These are phyloP conservation scores for Eupeodes luniger DNA, from an alignment of 2,888 invertebrate species.

Conservation along the genomic window DNA sequence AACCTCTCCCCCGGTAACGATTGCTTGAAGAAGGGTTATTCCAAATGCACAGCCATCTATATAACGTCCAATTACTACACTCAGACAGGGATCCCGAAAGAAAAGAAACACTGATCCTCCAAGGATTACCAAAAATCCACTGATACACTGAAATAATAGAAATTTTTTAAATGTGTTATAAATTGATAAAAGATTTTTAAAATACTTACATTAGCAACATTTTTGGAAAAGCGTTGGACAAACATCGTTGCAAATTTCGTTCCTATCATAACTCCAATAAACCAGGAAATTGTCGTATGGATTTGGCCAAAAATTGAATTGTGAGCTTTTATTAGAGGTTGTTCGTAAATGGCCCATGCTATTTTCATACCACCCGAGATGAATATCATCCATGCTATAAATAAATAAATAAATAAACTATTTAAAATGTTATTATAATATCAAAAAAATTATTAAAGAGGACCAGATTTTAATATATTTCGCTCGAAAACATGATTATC, in stretches of 20 bases:
- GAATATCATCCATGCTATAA: conserved; percentile 77
- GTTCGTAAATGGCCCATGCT: conserved; percentile 78
- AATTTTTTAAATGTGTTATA: neutral
- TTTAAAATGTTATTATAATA: no score
- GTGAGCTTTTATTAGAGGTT: conserved; percentile 45
- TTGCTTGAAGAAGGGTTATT: conserved; percentile 80
- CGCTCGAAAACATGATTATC: no score
- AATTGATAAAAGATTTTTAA: neutral
- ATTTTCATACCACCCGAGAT: conserved; percentile 80
- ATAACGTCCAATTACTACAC: conserved; percentile 79
- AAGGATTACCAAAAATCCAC: conserved; percentile 80
- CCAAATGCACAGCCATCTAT: conserved; percentile 82
- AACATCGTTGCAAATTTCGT: conserved; percentile 79
- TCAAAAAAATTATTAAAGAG: neutral
- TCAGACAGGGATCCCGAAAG: conserved; percentile 77
- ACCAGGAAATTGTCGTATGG: conserved; percentile 81
- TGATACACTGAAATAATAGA: conserved; percentile 78
- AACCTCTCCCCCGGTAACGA: conserved; percentile 81
- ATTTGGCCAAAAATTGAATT: conserved; percentile 73
- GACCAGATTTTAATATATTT: no score
- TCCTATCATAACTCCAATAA: conserved; percentile 80
- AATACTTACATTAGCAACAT: conserved; percentile 81
- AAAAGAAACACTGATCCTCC: conserved; percentile 80
- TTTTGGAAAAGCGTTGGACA: conserved; percentile 81
- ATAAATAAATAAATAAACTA: neutral